Percentiles rank a stretch among this genome's conserved stretches.
phyloP scores from a whole-genome alignment of 1,140 invertebrate species.

The Apis mellifera region DNA sequence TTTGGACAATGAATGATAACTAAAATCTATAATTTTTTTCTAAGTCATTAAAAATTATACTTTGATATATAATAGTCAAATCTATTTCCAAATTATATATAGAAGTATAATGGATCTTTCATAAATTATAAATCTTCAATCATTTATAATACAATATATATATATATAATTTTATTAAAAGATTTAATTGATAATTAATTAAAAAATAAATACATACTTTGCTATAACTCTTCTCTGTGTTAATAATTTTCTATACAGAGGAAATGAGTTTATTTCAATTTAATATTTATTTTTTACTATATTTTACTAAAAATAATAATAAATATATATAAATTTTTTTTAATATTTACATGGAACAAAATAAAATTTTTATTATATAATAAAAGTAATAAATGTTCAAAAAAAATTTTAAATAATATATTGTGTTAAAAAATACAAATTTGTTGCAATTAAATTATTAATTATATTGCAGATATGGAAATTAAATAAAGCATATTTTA shows the following conservation, averaged over 20 bases:
- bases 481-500: background rate
- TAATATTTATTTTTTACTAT: background rate
- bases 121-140: background rate
- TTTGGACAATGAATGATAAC: background rate
- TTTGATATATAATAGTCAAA: background rate
- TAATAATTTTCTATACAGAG: background rate
- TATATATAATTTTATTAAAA: background rate
- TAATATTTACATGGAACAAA: background rate
- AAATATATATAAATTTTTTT: background rate
- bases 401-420: background rate
- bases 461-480: constrained; percentile 8
- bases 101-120: background rate
- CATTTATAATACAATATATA: background rate
- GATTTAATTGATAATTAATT: background rate
- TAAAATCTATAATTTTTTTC: background rate
- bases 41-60: constrained; percentile 3
- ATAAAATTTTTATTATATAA: background rate
- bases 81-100: background rate
- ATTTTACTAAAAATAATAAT: background rate
- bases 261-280: background rate
- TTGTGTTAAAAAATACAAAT: background rate
- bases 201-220: constrained; percentile 1
- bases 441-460: background rate
- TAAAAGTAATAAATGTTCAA: background rate
- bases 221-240: background rate